phyloP scores from a whole-genome alignment of 2,113 vertebrate species.

The Catharus bicknelli region DNA sequence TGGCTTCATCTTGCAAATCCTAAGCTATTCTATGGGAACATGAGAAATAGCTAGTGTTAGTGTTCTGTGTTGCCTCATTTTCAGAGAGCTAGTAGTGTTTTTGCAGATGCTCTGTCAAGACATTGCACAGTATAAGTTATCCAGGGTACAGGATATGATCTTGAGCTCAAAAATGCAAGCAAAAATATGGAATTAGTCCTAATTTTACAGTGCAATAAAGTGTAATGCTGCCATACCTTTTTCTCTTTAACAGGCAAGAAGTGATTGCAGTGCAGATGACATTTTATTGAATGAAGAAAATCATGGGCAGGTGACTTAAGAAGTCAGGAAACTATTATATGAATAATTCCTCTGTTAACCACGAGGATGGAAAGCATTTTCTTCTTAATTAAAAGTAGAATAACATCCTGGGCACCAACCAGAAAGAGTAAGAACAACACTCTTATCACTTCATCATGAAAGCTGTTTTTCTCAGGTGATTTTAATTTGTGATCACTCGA shows the following conservation, averaged over 20 bases:
- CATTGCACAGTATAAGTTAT: not conserved
- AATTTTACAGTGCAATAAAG: not conserved
- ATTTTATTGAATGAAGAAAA: not conserved
- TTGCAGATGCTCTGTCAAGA: not conserved
- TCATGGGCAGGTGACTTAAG: not conserved
- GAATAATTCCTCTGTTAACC: not conserved
- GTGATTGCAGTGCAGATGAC: not conserved
- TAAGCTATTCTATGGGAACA: constrained; percentile 23
- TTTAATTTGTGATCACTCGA: not conserved
- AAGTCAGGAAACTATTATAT: not conserved
- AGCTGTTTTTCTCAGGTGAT: not conserved
- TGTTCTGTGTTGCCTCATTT: not conserved
- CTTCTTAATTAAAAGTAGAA: not conserved
- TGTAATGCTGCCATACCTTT: not conserved
- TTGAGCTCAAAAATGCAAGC: not conserved
- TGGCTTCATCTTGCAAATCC: constrained; percentile 39
- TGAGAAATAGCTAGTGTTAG: constrained; percentile 9
- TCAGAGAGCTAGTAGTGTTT: not conserved
- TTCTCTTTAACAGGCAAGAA: not conserved
- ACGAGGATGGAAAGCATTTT: not conserved
- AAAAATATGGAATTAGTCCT: constrained; percentile 14
- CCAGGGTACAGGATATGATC: not conserved
- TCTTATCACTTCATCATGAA: not conserved
- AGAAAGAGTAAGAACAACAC: not conserved
- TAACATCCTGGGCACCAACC: not conserved